Conservation (phyloP, 2,113 vertebrate genomes). For the Hydrochoerus hydrochaeris region DNA sequence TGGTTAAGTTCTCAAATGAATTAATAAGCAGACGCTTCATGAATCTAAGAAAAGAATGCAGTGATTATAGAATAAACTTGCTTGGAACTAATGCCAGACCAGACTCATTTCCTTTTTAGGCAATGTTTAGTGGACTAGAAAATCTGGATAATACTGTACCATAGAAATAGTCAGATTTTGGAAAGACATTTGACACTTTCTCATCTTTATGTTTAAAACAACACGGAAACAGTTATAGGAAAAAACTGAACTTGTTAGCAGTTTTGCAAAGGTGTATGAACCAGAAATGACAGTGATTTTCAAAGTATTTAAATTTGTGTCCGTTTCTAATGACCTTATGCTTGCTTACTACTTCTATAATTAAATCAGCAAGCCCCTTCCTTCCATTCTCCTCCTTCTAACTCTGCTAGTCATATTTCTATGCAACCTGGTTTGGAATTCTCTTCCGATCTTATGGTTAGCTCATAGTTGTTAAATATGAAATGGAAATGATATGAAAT, state of each 20-base stretch:
- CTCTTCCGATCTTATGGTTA: not conserved
- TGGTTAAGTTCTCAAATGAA: not conserved
- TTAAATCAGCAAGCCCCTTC: not conserved
- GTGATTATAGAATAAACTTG: slow-evolving; percentile 44
- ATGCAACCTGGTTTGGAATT: not conserved
- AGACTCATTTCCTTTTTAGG: slow-evolving; percentile 62
- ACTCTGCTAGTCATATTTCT: not conserved
- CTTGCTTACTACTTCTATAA: not conserved
- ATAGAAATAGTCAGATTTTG: slow-evolving; percentile 39
- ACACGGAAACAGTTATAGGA: not conserved
- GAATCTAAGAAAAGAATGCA: slow-evolving; percentile 59
- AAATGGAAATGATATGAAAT: not conserved
- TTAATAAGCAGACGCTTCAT: slow-evolving; percentile 40
- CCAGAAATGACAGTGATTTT: not conserved
- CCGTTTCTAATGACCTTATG: not conserved
- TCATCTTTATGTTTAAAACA: slow-evolving; percentile 38
- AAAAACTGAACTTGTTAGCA: not conserved
- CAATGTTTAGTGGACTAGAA: slow-evolving; percentile 48
- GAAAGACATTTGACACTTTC: slow-evolving; percentile 16
- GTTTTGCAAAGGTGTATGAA: not conserved
- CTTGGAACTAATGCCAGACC: not conserved
- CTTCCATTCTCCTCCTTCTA: not conserved
- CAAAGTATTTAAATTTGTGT: not conserved
- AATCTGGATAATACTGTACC: slow-evolving; percentile 11
- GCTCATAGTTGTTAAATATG: slow-evolving; percentile 24